Conservation (phyloP, 2,797 vertebrate species). For the Epinephelus malabaricus region DNA sequence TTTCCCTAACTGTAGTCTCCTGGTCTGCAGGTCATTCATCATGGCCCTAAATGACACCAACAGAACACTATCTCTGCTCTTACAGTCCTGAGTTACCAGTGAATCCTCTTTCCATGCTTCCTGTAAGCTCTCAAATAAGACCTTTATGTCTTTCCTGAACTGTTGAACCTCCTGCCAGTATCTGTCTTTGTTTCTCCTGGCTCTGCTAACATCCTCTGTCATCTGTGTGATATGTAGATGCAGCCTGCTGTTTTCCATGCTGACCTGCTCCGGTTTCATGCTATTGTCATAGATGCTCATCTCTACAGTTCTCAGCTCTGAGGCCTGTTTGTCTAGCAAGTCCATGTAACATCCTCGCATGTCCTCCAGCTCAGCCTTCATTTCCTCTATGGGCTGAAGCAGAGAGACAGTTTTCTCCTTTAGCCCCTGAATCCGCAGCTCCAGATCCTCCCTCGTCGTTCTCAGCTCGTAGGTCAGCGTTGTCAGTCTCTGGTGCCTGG, state of each 20-base stretch:
- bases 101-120: conserved; percentile 58
- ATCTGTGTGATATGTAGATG: conserved; percentile 67
- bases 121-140: conserved; percentile 43
- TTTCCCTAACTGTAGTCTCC: conserved; percentile 26
- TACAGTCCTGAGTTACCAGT: not conserved
- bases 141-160: conserved; percentile 35
- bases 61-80: conserved; percentile 20
- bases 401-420: conserved; percentile 49
- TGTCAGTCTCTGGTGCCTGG: conserved; percentile 41
- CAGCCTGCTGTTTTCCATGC: conserved; percentile 81
- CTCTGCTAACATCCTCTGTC: conserved; percentile 54
- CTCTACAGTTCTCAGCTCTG: conserved; percentile 71
- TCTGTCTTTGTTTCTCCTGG: conserved; percentile 39
- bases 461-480: conserved; percentile 34
- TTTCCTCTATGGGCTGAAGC: conserved; percentile 64
- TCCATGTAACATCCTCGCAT: conserved; percentile 32
- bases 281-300: conserved; percentile 63
- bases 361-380: conserved; percentile 60
- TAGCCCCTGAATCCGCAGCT: conserved; percentile 41
- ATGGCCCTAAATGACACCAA: conserved; percentile 1
- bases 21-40: conserved; percentile 33
- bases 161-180: conserved; percentile 40
- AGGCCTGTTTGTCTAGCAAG: conserved; percentile 39
- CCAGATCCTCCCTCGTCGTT: conserved; percentile 48
- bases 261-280: conserved; percentile 74